phyloP scores from a whole-genome alignment of 2,888 invertebrate genomes.

The Ernsta delagoae region DNA sequence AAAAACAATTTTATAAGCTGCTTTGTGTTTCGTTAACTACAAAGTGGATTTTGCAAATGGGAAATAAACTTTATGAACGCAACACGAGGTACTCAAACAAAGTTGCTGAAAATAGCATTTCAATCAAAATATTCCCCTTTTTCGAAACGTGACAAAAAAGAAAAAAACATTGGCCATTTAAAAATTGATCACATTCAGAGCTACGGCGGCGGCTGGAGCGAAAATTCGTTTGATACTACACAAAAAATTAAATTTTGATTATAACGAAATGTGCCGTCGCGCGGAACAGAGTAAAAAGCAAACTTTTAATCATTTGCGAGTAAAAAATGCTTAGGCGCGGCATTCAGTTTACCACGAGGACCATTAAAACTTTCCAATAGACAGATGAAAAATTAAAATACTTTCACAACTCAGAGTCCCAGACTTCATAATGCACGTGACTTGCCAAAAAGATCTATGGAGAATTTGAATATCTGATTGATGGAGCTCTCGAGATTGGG shows the following conservation, averaged over 20 bases:
- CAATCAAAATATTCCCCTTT: conserved; percentile 6
- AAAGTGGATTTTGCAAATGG: background rate
- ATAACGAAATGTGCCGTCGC: background rate
- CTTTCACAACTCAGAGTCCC: conserved; percentile 47
- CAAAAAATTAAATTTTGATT: background rate
- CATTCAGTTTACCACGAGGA: conserved; percentile 49
- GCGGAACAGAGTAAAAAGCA: conserved; percentile 1
- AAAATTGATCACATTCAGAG: conserved; percentile 13
- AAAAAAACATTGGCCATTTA: conserved; percentile 16
- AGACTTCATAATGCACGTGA: conserved; percentile 59
- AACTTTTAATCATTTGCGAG: conserved; percentile 4
- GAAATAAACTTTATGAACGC: background rate
- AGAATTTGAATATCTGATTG: conserved; percentile 26
- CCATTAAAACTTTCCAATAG: conserved; percentile 67
- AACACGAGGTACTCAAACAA: background rate
- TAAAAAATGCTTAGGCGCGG: background rate
- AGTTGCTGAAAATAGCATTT: conserved; percentile 4
- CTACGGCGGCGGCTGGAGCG: conserved; percentile 1
- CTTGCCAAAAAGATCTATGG: conserved; percentile 44
- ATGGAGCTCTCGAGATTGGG: conserved; percentile 15
- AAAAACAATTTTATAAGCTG: no score
- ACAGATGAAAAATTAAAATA: conserved; percentile 61
- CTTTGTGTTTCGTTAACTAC: background rate
- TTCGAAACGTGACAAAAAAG: background rate
- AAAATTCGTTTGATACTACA: conserved; percentile 6